Percentiles rank a stretch among this genome's conserved stretches.
Evolutionary conservation across 2,888 invertebrate species (phyloP).

Genomic region (Drosophila fulvimacula): DNA sequence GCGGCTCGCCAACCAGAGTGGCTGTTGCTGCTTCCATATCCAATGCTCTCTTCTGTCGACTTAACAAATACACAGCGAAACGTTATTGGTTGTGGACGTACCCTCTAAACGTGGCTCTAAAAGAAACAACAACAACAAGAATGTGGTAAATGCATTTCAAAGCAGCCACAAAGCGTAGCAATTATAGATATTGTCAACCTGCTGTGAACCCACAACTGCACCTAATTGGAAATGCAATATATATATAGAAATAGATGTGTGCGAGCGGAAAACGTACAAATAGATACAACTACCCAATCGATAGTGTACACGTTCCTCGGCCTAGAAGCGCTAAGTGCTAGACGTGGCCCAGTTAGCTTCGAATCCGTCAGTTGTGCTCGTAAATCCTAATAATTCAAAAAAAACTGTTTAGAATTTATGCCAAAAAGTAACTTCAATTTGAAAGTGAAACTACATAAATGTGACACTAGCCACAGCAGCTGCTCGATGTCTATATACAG

Average conservation of each 20-base stretch:
- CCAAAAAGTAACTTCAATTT: constrained; percentile 24
- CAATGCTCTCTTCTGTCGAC: background rate
- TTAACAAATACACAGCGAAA: background rate
- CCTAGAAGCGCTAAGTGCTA: background rate
- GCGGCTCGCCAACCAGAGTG: constrained; percentile 37
- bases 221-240: constrained; percentile 30
- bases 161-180: background rate
- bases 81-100: background rate
- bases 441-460: background rate
- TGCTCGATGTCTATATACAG: background rate
- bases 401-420: constrained; percentile 25
- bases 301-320: constrained; percentile 35
- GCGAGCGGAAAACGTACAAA: constrained; percentile 41
- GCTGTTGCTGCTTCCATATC: constrained; percentile 63
- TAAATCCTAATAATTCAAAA: background rate
- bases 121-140: background rate
- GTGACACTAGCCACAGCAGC: background rate
- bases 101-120: constrained; percentile 4
- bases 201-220: constrained; percentile 27
- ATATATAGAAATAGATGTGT: background rate
- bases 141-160: background rate
- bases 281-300: constrained; percentile 34
- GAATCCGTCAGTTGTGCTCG: background rate
- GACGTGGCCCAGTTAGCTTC: constrained; percentile 5
- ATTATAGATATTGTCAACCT: constrained; percentile 10